phyloP scores from a whole-genome alignment of 1,140 invertebrate species.

The Bacillus rossius region DNA sequence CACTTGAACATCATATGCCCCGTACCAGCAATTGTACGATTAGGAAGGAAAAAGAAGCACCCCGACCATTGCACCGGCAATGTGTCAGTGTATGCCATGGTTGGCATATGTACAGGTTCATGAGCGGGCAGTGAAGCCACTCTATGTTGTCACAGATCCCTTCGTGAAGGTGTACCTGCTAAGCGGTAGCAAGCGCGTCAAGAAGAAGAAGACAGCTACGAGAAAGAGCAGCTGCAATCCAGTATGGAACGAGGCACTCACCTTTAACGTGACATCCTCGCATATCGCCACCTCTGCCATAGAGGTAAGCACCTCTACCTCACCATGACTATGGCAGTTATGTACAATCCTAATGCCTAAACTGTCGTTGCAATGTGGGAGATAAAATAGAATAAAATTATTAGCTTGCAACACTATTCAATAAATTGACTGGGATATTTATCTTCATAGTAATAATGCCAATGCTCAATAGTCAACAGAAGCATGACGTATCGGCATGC shows the following conservation, averaged over 20 bases:
- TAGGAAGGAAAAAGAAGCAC: too few species aligned
- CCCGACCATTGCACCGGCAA: too few species aligned
- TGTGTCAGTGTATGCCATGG: too few species aligned
- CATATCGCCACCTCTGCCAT: constrained; percentile 63
- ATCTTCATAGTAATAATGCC: not conserved
- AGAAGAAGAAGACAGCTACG: constrained; percentile 87
- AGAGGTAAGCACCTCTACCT: constrained; percentile 55
- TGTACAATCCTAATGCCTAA: not conserved
- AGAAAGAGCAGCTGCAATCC: constrained; percentile 81
- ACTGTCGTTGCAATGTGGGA: not conserved
- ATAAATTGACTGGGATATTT: not conserved
- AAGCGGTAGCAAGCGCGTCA: constrained; percentile 77
- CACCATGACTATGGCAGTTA: not conserved
- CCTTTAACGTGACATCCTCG: constrained; percentile 75
- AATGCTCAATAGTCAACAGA: too few species aligned
- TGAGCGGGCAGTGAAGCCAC: too few species aligned
- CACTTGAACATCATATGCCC: too few species aligned
- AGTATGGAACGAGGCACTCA: constrained; percentile 93
- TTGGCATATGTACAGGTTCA: too few species aligned
- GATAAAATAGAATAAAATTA: not conserved
- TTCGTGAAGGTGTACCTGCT: constrained; percentile 89
- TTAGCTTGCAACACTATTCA: not conserved
- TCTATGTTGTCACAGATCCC: constrained; percentile 59
- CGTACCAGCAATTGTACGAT: too few species aligned
- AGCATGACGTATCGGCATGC: too few species aligned